Conservation (phyloP, 2,888 invertebrate species). For the Taenaris catops region DNA sequence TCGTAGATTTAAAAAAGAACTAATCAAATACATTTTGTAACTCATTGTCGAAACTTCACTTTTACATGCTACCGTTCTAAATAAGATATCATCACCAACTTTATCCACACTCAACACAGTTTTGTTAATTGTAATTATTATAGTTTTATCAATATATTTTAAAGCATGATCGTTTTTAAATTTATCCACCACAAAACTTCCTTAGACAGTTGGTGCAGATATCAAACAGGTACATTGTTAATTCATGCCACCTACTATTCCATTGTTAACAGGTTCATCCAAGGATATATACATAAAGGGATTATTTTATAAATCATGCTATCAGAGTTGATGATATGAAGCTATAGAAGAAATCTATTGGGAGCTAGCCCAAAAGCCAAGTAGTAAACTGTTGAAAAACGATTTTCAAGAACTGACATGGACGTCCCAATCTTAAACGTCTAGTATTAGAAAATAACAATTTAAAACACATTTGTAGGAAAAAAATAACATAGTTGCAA, state of each 20-base stretch:
- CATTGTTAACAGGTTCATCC: slow-evolving; percentile 15
- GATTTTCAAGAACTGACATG: not conserved
- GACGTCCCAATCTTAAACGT: slow-evolving; percentile 1
- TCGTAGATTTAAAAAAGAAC: too few relatives aligned
- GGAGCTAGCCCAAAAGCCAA: slow-evolving; percentile 20
- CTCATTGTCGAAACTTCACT: too few relatives aligned
- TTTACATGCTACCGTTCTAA: slow-evolving; percentile 20
- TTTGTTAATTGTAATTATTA: too few relatives aligned
- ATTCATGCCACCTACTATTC: slow-evolving; percentile 18
- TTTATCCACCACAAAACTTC: not conserved
- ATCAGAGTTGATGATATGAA: slow-evolving; percentile 16
- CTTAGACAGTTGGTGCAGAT: slow-evolving; percentile 12
- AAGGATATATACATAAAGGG: slow-evolving; percentile 11
- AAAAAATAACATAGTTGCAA: too few relatives aligned
- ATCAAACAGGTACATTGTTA: slow-evolving; percentile 9
- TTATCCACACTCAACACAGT: not conserved
- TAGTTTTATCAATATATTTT: too few relatives aligned
- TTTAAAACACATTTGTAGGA: too few relatives aligned
- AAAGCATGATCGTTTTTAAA: not conserved
- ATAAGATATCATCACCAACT: slow-evolving; percentile 25
- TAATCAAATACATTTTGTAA: too few relatives aligned
- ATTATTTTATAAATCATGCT: slow-evolving; percentile 14
- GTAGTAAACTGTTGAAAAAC: slow-evolving; percentile 8
- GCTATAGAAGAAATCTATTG: slow-evolving; percentile 8
- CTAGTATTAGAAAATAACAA: too few relatives aligned